Evolutionary conservation across 2,113 vertebrate genomes (phyloP).

Genomic region (Notarius lentiginosus): DNA sequence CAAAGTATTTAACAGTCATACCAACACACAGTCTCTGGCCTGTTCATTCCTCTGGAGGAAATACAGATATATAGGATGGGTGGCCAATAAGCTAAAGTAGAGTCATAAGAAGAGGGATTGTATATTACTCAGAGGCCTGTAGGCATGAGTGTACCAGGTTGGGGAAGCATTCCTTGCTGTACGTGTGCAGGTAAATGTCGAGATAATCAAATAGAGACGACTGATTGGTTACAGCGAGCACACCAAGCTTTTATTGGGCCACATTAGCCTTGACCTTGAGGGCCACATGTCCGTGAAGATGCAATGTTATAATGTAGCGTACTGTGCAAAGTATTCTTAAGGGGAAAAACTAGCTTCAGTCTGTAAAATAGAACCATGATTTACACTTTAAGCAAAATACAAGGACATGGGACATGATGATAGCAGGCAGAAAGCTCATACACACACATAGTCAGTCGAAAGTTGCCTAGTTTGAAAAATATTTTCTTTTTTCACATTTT

Average conservation of each 20-base stretch:
- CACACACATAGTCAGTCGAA: neutral
- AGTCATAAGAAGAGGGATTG: conserved; percentile 32
- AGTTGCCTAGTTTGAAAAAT: neutral
- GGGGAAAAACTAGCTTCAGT: conserved; percentile 22
- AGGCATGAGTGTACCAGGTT: conserved; percentile 37
- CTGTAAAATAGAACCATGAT: conserved; percentile 13
- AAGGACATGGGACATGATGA: neutral
- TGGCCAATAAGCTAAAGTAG: conserved; percentile 39
- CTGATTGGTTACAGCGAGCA: conserved; percentile 53
- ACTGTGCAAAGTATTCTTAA: conserved; percentile 31
- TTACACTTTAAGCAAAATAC: conserved; percentile 6
- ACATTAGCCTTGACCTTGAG: conserved; percentile 54
- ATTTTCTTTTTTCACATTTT: neutral
- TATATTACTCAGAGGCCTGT: conserved; percentile 33
- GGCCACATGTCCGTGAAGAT: conserved; percentile 46
- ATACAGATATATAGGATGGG: conserved; percentile 34
- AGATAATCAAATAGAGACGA: conserved; percentile 48
- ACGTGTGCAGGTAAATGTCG: conserved; percentile 45
- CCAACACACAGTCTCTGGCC: neutral
- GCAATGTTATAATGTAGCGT: conserved; percentile 44
- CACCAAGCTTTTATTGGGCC: conserved; percentile 58
- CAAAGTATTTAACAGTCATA: neutral
- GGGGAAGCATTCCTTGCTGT: conserved; percentile 32
- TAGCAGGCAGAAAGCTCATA: conserved; percentile 1
- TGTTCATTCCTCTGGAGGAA: conserved; percentile 31